These are phyloP conservation scores for Eupeodes latifasciatus DNA, from an alignment of 2,888 invertebrate genomes.

Conservation along the genomic window DNA sequence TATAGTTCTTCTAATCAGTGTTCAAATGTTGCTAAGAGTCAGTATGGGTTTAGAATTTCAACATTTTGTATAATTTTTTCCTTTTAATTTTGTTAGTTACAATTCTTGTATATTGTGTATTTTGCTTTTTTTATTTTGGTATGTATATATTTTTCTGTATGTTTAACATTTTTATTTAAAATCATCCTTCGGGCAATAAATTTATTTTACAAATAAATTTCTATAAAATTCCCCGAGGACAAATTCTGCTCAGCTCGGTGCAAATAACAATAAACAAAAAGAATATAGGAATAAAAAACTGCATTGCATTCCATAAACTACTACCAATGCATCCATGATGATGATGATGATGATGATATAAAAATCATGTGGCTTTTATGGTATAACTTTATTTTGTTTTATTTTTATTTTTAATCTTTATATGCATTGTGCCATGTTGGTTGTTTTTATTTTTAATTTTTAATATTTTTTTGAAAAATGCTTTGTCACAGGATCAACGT, in stretches of 20 bases:
- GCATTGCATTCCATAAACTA: not conserved
- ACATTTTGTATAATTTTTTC: too few species aligned
- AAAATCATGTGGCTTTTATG: slow-evolving; percentile 32
- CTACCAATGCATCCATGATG: slow-evolving; percentile 20
- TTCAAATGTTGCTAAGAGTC: too few species aligned
- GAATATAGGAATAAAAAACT: not conserved
- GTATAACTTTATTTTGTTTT: not conserved
- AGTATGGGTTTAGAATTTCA: too few species aligned
- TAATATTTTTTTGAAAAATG: slow-evolving; percentile 18
- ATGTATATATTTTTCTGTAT: not conserved
- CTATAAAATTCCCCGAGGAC: slow-evolving; percentile 54
- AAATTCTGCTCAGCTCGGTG: slow-evolving; percentile 39
- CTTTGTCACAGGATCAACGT: slow-evolving; percentile 64
- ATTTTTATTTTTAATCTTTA: slow-evolving; percentile 39
- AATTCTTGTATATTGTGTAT: not conserved
- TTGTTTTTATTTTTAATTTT: not conserved
- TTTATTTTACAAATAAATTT: slow-evolving; percentile 74
- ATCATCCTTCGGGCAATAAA: slow-evolving; percentile 59
- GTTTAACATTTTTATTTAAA: slow-evolving; percentile 33
- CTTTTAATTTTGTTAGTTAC: not conserved
- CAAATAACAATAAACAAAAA: slow-evolving; percentile 31
- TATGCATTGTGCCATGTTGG: not conserved
- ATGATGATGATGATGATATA: slow-evolving; percentile 17
- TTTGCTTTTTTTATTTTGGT: not conserved
- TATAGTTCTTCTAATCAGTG: too few species aligned